Percentiles rank a stretch among this genome's conserved stretches.
Conservation (phyloP, 2,113 vertebrate genomes). For the Thunnus thynnus region DNA sequence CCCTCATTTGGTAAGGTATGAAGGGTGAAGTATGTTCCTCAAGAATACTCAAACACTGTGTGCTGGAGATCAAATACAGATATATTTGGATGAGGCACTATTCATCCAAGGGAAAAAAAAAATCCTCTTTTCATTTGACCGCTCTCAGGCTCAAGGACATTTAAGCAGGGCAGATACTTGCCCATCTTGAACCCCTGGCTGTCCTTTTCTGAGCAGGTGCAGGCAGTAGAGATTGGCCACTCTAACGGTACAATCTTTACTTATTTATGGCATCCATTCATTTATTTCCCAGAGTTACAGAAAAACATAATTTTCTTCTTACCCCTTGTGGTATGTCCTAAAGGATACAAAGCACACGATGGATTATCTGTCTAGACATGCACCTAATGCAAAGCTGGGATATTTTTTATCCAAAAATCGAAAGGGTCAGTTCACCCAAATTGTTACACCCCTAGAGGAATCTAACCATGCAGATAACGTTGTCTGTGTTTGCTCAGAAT, state of each 20-base stretch:
- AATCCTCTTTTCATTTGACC: not conserved
- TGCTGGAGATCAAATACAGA: not conserved
- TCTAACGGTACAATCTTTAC: not conserved
- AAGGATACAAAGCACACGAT: too few relatives aligned
- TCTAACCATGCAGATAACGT: not conserved
- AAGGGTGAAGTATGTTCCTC: not conserved
- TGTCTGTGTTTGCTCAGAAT: not conserved
- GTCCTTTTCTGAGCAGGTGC: not conserved
- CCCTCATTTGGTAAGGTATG: not conserved
- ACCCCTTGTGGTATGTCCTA: too few relatives aligned
- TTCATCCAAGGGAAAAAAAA: constrained; percentile 20
- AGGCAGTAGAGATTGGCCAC: not conserved
- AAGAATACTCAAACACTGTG: constrained; percentile 14
- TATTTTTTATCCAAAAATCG: too few relatives aligned
- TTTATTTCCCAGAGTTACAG: not conserved
- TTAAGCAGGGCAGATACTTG: not conserved
- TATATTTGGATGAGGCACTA: constrained; percentile 5
- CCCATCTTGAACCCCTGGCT: not conserved
- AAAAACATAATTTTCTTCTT: not conserved
- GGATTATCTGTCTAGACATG: too few relatives aligned
- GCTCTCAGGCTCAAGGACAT: constrained; percentile 32
- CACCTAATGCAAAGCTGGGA: too few relatives aligned
- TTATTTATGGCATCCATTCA: not conserved
- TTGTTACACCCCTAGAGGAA: too few relatives aligned
- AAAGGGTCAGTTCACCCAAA: too few relatives aligned